Evolutionary conservation across 2,797 vertebrate species (phyloP).

Genomic region (Enteromius thamalakanensis): DNA sequence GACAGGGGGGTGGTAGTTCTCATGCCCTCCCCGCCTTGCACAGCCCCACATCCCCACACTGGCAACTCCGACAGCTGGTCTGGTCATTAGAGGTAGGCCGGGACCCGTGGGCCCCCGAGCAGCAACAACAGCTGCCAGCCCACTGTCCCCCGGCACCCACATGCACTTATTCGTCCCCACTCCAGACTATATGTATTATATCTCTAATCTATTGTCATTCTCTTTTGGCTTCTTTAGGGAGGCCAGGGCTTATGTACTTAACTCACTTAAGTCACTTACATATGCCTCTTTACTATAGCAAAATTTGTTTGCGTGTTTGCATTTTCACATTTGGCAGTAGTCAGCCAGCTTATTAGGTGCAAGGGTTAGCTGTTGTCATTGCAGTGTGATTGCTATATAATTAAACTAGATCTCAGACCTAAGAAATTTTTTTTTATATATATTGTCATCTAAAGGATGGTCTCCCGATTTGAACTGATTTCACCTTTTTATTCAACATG

Average conservation of each 20-base stretch:
- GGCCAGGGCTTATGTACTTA: constrained; percentile 47
- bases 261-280: constrained; percentile 47
- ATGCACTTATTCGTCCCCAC: constrained; percentile 53
- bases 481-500: too few relatives aligned
- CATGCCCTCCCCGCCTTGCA: constrained; percentile 84
- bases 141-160: constrained; percentile 64
- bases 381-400: background rate
- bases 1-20: constrained; percentile 84
- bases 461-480: background rate
- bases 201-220: constrained; percentile 70
- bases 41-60: constrained; percentile 78
- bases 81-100: constrained; percentile 80
- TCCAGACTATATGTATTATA: constrained; percentile 74
- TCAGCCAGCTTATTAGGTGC: constrained; percentile 16
- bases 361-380: constrained; percentile 24
- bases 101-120: constrained; percentile 78
- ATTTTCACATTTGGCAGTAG: constrained; percentile 16
- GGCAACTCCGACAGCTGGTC: constrained; percentile 85
- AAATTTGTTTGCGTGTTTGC: constrained; percentile 21
- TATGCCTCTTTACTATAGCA: constrained; percentile 15
- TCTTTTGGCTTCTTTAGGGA: constrained; percentile 63
- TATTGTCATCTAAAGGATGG: too few relatives aligned
- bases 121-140: constrained; percentile 83
- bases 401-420: background rate
- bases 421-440: background rate